Base-by-base conservation (phyloP, 2,888 invertebrate genomes). In the Tetanocera ferruginea region DNA sequence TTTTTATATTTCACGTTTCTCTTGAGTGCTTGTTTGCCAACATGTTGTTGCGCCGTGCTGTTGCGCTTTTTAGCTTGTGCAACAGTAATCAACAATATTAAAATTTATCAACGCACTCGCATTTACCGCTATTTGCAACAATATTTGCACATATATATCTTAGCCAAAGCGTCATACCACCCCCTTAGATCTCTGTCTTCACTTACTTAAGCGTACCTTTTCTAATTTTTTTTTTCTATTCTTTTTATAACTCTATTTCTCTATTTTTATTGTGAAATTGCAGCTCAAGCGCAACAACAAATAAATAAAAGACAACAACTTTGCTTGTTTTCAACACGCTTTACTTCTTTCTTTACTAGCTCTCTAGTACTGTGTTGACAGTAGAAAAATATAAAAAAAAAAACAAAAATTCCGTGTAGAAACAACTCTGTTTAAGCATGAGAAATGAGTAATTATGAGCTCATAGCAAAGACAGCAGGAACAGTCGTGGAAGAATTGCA, bases 71-170 rank as follows among this genome's bases (percentile, higher is more conserved):
- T 23, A 75, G 64, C 76, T 64, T 17, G n/a, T 60, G 76, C 51
- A 74, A 79, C 79, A 76, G 81, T 78, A 81, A 81, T 81, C 80
- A 81, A 76, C 80, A 77, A 76, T 78, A 81, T 80, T 81, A 80
- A 80, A 79, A 80, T 71, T 79, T 57, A 79, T 76, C 73, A 76
- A 60, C 76, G 66, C 67, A 37, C 43, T 43, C 3, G 43, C 11
- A 43, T 14, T 43, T 6, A 43, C 11, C 43, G 43, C 43, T 43
- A 11, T 43, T 2, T 43, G 14, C 11, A 2, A 14, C 43, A 43
- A 37, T 37, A 37, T 37, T 8, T 37, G 1, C 37, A 37, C 37
- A 5, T 37, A 37, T 37, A 37, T 37, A 37, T 37, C 37, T 37
- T 6, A 37, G 37, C 37, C 37, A 37, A 8, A 71, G 31, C 37